A percentile compares a stretch with the other conserved stretches of the same genome.
Conservation (phyloP, 2,888 invertebrate genomes). For the Drosophila diplacantha region DNA sequence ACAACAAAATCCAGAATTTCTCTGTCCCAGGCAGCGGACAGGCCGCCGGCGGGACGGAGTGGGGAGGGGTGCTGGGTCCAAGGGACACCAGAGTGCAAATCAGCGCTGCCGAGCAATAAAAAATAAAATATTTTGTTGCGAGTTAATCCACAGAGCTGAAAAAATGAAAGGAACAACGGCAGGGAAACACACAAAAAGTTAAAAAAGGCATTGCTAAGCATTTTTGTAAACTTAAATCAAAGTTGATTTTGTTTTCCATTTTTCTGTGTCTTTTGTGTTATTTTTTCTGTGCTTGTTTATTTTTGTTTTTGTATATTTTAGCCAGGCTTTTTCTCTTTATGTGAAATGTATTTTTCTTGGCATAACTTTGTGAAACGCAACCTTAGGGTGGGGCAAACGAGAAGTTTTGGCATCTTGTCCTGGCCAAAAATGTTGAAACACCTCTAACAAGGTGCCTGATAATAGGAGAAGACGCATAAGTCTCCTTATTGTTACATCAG, state of each 20-base stretch:
- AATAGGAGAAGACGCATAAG: slow-evolving; percentile 14
- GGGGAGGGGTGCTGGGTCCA: neutral
- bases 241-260: slow-evolving; percentile 63
- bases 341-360: slow-evolving; percentile 56
- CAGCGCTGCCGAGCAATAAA: slow-evolving; percentile 69
- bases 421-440: slow-evolving; percentile 16
- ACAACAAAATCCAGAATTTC: slow-evolving; percentile 70
- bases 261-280: slow-evolving; percentile 28
- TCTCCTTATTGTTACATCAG: slow-evolving; percentile 19
- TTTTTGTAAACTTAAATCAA: slow-evolving; percentile 73
- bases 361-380: slow-evolving; percentile 52
- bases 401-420: slow-evolving; percentile 2
- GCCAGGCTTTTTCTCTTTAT: slow-evolving; percentile 48
- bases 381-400: slow-evolving; percentile 26
- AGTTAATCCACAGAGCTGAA: slow-evolving; percentile 66
- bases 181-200: slow-evolving; percentile 47
- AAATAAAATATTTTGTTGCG: slow-evolving; percentile 69
- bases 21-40: slow-evolving; percentile 23
- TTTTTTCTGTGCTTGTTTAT: slow-evolving; percentile 33
- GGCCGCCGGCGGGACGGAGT: neutral
- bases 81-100: slow-evolving; percentile 54
- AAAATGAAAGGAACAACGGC: slow-evolving; percentile 26
- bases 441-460: slow-evolving; percentile 21
- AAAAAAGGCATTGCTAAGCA: slow-evolving; percentile 71
- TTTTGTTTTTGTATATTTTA: slow-evolving; percentile 47